Conservation (phyloP, 2,113 vertebrate species). For the Catagonus wagneri region DNA sequence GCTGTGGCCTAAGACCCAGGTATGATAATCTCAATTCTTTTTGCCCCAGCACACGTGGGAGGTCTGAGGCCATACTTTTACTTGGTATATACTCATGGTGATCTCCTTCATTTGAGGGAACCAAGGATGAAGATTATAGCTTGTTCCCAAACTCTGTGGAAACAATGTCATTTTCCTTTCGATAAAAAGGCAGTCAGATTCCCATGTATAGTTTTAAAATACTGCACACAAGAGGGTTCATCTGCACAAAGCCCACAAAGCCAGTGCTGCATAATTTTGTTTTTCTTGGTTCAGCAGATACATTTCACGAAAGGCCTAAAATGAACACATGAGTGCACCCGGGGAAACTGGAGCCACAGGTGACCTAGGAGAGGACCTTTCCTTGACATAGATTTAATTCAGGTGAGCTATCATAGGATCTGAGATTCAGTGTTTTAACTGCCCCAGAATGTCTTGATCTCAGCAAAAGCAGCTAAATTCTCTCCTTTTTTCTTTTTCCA, state of each 20-base stretch:
- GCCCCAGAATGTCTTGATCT: background rate
- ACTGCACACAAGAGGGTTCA: background rate
- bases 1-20: background rate
- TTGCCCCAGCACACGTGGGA: background rate
- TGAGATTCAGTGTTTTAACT: background rate
- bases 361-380: background rate
- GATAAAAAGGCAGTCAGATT: background rate
- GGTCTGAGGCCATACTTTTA: background rate
- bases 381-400: background rate
- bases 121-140: background rate
- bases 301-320: background rate
- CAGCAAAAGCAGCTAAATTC: background rate
- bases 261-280: constrained; percentile 31
- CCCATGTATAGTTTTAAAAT: background rate
- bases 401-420: background rate
- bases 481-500: background rate
- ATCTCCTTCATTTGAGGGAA: background rate
- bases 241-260: background rate
- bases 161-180: background rate
- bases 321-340: background rate
- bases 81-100: background rate
- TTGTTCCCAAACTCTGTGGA: background rate
- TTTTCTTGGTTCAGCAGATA: constrained; percentile 19
- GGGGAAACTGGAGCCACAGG: background rate
- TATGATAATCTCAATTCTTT: background rate